Evolutionary conservation across 1,140 invertebrate species (phyloP), one percentile per base, ranked within the genome.

Genomic region (Dendroctonus ponderosae): DNA sequence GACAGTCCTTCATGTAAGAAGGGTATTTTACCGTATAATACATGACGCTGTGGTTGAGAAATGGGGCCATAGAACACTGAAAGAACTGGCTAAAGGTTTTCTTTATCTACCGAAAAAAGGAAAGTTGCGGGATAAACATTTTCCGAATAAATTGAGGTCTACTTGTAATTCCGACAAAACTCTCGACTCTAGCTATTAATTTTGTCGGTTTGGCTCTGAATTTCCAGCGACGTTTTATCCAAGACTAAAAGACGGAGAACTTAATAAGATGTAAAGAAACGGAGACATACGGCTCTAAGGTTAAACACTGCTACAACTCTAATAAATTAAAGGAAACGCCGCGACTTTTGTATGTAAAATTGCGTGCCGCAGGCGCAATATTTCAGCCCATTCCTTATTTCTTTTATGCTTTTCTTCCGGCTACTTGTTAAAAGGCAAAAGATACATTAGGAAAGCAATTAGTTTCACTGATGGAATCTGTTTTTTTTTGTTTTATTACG

Each of bases 251-350:
- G 66, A 70, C 50, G 69, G 59, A 54, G 62, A 71, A 70, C 46
- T 69, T 74, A 74, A 74, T 72, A 70, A 73, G 68, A 73, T 69
- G 72, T 70, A 73, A 73, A 73, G 65, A 68, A 66, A 64, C 62
- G 62, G 69, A 70, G 71, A 71, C 70, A 71, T 69, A 70, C 67
- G 62, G 66, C 62, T 46, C 41, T 48, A 39, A 59, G 66, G 61
- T 70, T 70, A 69, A 74, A 70, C 67, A 72, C 64, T 70, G 62
- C 64, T 62, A 67, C 62, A 67, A 67, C 59, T 62, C 58, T 62
- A 67, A 73, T 73, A 73, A 74, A 74, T 73, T 73, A 66, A 48
- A 54, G 50, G 53, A 66, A 71, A 68, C 65, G 62, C 67, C 65
- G 68, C 41, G 61, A 68, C 62, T 70, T 71, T 71, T 69, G 73